phyloP scores from a whole-genome alignment of 2,113 vertebrate genomes.

The Echinops telfairi region DNA sequence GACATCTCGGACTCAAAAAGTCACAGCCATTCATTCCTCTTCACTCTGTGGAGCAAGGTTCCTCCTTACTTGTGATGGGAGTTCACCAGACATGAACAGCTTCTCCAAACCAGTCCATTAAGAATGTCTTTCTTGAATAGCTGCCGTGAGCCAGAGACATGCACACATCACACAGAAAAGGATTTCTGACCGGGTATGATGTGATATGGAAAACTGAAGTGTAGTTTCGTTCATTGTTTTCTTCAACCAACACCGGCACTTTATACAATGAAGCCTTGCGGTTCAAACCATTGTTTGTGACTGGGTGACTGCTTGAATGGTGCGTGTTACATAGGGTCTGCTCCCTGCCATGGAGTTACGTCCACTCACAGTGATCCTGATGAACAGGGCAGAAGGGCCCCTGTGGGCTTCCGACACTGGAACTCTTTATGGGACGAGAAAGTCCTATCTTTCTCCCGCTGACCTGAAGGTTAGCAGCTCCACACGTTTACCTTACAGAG shows the following conservation, averaged over 20 bases:
- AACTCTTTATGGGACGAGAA: no score
- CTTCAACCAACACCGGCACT: background rate
- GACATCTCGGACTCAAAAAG: background rate
- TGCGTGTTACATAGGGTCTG: no score
- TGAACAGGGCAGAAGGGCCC: no score
- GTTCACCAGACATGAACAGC: background rate
- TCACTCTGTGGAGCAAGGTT: background rate
- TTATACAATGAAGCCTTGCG: background rate
- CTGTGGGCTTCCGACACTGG: no score
- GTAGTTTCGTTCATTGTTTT: background rate
- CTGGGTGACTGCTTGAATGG: background rate
- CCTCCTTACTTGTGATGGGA: background rate
- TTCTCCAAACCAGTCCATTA: conserved; percentile 45
- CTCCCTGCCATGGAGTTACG: no score
- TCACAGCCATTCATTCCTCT: background rate
- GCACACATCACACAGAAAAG: background rate
- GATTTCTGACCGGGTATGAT: background rate
- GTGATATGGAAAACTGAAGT: conserved; percentile 18
- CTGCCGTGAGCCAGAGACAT: background rate
- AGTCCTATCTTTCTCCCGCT: no score
- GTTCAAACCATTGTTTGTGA: background rate
- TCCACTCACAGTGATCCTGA: no score
- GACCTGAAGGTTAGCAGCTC: no score
- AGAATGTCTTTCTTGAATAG: conserved; percentile 31
- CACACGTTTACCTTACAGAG: no score